Conservation (phyloP, 2,797 vertebrate genomes). For the Limnodromus scolopaceus region DNA sequence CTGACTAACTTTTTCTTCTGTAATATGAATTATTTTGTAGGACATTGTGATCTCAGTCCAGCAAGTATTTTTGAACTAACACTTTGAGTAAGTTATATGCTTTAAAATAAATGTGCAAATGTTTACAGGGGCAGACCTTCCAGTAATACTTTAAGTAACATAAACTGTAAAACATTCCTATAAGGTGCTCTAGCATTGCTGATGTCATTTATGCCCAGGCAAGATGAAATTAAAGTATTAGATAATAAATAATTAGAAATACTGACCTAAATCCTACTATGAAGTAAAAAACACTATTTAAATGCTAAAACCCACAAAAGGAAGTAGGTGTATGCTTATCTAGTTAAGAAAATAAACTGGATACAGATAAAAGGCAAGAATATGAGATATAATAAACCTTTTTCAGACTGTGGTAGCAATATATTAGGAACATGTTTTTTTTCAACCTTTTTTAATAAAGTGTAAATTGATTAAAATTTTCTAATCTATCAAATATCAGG, state of each 20-base stretch:
- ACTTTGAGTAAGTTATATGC: rapidly evolving
- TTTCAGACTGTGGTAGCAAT: neutral
- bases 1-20: neutral
- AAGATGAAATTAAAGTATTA: neutral
- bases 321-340: rapidly evolving
- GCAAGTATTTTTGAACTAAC: neutral
- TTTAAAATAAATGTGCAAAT: neutral
- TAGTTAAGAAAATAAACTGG: neutral
- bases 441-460: neutral
- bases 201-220: neutral
- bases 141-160: neutral
- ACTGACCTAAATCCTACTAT: neutral
- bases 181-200: neutral
- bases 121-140: rapidly evolving
- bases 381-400: neutral
- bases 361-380: neutral
- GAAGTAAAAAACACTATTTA: neutral
- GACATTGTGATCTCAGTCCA: neutral
- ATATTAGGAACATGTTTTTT: neutral
- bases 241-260: neutral
- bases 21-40: neutral
- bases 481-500: neutral
- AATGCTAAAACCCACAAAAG: neutral
- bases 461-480: neutral
- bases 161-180: neutral